phyloP scores from a whole-genome alignment of 2,113 vertebrate genomes.

The Hyla sarda region DNA sequence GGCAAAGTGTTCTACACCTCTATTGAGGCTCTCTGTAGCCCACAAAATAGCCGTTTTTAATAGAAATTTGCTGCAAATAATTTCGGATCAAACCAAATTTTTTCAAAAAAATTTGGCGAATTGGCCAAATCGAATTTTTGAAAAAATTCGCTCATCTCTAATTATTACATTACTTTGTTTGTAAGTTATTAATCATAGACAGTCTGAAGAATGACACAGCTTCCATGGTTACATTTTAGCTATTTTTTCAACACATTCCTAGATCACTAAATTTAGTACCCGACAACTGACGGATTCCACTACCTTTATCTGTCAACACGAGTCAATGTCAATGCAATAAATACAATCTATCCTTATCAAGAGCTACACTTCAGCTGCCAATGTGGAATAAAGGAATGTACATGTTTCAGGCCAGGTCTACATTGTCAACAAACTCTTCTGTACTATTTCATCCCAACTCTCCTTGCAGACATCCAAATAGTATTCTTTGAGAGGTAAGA shows the following conservation, averaged over 20 bases:
- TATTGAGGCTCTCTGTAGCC: too few species aligned
- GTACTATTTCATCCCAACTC: not conserved
- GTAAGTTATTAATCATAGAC: not conserved
- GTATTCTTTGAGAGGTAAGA: too few species aligned
- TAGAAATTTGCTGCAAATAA: too few species aligned
- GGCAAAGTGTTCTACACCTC: too few species aligned
- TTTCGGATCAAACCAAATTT: too few species aligned
- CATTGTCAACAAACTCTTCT: not conserved
- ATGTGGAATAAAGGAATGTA: conserved; percentile 2
- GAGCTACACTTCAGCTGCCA: conserved; percentile 28
- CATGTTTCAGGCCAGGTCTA: not conserved
- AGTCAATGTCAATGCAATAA: conserved; percentile 48
- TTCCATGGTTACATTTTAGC: not conserved
- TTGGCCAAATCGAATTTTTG: too few species aligned
- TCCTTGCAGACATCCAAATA: too few species aligned
- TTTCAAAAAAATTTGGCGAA: too few species aligned
- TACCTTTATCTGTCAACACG: conserved; percentile 40
- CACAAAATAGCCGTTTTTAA: too few species aligned
- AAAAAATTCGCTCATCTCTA: too few species aligned
- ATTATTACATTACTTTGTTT: too few species aligned
- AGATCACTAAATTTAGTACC: conserved; percentile 37
- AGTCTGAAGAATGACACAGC: not conserved
- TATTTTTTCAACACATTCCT: conserved; percentile 34
- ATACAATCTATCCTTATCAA: conserved; percentile 21
- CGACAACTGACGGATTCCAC: not conserved